Conservation (phyloP, 2,888 invertebrate genomes). For the Beris morrisii region DNA sequence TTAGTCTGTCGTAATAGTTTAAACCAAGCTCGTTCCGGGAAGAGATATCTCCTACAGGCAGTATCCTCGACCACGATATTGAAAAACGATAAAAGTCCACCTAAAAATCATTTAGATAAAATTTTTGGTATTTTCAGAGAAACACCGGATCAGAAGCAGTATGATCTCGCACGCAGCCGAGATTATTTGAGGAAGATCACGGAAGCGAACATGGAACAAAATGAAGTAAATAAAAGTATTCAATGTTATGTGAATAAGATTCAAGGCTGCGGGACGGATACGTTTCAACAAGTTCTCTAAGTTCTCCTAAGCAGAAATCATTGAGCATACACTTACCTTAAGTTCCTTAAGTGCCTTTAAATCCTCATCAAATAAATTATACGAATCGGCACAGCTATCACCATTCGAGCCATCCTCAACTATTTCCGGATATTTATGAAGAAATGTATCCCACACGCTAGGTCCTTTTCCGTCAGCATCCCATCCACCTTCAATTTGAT, state of each 20-base stretch:
- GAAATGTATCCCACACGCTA: slow-evolving; percentile 59
- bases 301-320: too few relatives aligned
- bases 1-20: slow-evolving; percentile 66
- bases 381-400: slow-evolving; percentile 64
- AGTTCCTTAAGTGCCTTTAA: slow-evolving; percentile 59
- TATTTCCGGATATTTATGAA: slow-evolving; percentile 48
- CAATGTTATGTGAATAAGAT: too few relatives aligned
- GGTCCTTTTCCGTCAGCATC: slow-evolving; percentile 56
- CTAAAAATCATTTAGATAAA: slow-evolving; percentile 36
- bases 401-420: slow-evolving; percentile 59
- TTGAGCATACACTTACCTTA: slow-evolving; percentile 49
- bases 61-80: slow-evolving; percentile 66
- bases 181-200: too few relatives aligned
- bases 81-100: slow-evolving; percentile 62
- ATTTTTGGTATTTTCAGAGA: too few relatives aligned
- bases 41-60: slow-evolving; percentile 61
- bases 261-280: too few relatives aligned
- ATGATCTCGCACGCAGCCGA: too few relatives aligned
- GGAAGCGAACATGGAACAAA: too few relatives aligned
- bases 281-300: too few relatives aligned
- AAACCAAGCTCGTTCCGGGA: slow-evolving; percentile 63
- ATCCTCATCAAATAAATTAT: slow-evolving; percentile 63
- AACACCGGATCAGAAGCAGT: too few relatives aligned
- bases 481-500: slow-evolving; percentile 49
- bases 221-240: too few relatives aligned